These are phyloP conservation scores for Xenopus tropicalis DNA, from an alignment of 2,113 vertebrate species.

Conservation along the genomic window DNA sequence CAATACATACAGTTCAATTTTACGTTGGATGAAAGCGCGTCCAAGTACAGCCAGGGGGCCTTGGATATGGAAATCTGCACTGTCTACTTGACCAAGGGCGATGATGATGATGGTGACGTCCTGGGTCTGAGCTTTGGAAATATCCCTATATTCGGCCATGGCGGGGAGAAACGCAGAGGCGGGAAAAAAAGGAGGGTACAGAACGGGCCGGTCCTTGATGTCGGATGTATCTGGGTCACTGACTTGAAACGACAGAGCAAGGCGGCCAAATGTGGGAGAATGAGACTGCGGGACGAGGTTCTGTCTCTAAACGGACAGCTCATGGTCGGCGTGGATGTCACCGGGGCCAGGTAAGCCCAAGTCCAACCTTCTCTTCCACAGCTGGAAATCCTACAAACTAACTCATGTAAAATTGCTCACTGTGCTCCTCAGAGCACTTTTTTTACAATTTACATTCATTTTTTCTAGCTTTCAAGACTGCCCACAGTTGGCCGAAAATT, in stretches of 20 bases:
- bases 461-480: too few relatives aligned
- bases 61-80: constrained; percentile 79
- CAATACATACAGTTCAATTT: constrained; percentile 95
- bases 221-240: constrained; percentile 94
- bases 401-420: too few relatives aligned
- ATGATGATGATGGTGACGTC: constrained; percentile 61
- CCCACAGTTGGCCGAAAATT: too few relatives aligned
- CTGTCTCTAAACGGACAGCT: constrained; percentile 92
- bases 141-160: constrained; percentile 90
- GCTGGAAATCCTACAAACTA: too few relatives aligned
- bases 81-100: constrained; percentile 72
- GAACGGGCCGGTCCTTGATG: constrained; percentile 79
- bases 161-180: constrained; percentile 77
- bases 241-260: constrained; percentile 90
- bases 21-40: constrained; percentile 61
- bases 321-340: constrained; percentile 93
- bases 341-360: constrained; percentile 81
- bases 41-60: constrained; percentile 50
- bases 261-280: constrained; percentile 74
- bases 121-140: constrained; percentile 92
- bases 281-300: constrained; percentile 86
- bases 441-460: too few relatives aligned
- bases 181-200: constrained; percentile 75
- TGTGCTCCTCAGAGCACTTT: too few relatives aligned
- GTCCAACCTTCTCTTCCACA: too few relatives aligned